Evolutionary conservation across 2,797 vertebrate genomes (phyloP).

Genomic region (Artibeus jamaicensis): DNA sequence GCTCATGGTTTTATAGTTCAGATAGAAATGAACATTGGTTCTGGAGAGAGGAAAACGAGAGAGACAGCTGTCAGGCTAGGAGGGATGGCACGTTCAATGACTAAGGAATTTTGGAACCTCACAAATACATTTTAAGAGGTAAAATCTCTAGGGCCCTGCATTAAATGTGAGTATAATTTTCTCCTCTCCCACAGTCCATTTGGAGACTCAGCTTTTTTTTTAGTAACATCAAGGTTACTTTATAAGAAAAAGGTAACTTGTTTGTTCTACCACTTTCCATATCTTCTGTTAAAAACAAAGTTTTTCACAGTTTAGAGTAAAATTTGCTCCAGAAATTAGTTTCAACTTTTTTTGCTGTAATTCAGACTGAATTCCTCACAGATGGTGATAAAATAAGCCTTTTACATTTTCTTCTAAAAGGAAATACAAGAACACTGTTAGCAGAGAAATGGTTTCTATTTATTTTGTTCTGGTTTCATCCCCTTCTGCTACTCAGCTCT

Average conservation of each 20-base stretch:
- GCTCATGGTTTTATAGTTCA: constrained; percentile 15
- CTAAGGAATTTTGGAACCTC: neutral
- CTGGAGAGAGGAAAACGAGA: neutral
- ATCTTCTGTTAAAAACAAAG: constrained; percentile 5
- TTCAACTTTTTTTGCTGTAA: constrained; percentile 34
- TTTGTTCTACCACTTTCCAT: neutral
- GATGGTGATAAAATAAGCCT: constrained; percentile 69
- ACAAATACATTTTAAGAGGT: neutral
- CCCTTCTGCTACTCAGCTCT: constrained; percentile 23
- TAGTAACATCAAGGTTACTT: neutral
- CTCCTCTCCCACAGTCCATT: neutral
- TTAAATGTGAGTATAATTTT: neutral
- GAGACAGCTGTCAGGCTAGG: neutral
- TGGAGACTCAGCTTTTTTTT: neutral
- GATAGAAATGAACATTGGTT: constrained; percentile 42
- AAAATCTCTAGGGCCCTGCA: neutral
- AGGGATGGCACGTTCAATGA: neutral
- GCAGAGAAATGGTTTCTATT: constrained; percentile 52
- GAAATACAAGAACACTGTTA: constrained; percentile 15
- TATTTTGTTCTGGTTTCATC: constrained; percentile 44
- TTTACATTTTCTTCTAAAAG: constrained; percentile 50
- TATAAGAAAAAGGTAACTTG: neutral
- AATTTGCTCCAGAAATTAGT: constrained; percentile 64
- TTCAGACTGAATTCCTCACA: constrained; percentile 67
- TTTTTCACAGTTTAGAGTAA: constrained; percentile 35